Evolutionary conservation across 1,140 invertebrate genomes (phyloP).

Genomic region (Battus philenor): DNA sequence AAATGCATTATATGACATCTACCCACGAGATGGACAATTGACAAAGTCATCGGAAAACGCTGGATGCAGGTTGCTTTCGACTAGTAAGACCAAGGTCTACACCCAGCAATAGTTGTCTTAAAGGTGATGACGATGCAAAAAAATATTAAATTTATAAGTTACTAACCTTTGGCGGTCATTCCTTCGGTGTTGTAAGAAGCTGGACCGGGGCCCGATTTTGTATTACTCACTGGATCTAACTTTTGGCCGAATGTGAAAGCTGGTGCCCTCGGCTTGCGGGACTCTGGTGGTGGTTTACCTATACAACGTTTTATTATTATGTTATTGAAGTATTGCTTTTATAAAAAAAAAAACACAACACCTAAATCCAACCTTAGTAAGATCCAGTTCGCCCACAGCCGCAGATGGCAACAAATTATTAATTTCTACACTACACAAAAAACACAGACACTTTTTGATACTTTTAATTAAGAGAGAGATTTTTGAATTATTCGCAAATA

Average conservation of each 20-base stretch:
- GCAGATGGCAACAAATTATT: slow-evolving; percentile 23
- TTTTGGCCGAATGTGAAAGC: slow-evolving; percentile 88
- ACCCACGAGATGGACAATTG: no score
- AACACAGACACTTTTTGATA: not conserved
- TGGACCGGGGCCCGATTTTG: slow-evolving; percentile 85
- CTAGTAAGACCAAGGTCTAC: no score
- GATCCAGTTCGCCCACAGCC: slow-evolving; percentile 50
- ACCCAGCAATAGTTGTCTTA: not conserved
- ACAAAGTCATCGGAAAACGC: no score
- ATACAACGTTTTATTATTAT: no score
- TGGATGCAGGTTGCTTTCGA: no score
- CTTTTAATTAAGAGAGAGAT: no score
- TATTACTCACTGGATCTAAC: slow-evolving; percentile 69
- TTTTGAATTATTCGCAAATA: no score
- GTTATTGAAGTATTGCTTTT: no score
- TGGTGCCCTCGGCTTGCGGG: slow-evolving; percentile 84
- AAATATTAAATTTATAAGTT: not conserved
- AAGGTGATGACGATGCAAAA: not conserved
- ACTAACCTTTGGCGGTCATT: slow-evolving; percentile 86
- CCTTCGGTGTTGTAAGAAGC: slow-evolving; percentile 91
- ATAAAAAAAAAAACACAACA: no score
- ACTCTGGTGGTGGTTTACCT: slow-evolving; percentile 86
- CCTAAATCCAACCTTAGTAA: slow-evolving; percentile 9
- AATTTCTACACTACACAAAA: slow-evolving; percentile 17
- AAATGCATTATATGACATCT: no score